Evolutionary conservation across 2,888 invertebrate species (phyloP).

Genomic region (Polyommatus icarus): DNA sequence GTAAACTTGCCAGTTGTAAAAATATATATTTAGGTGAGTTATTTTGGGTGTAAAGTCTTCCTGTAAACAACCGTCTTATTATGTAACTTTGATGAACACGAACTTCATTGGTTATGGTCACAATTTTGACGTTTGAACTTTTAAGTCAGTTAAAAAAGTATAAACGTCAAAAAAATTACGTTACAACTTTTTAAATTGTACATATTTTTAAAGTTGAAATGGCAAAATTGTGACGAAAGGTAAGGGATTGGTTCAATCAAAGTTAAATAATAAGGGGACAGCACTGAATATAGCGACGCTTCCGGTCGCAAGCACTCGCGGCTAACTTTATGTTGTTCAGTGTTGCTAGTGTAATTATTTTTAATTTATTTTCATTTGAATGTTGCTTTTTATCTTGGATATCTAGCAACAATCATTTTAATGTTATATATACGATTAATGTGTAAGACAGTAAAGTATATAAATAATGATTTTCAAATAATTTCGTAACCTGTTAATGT

Average conservation of each 20-base stretch:
- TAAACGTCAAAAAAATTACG: neutral
- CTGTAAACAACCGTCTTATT: neutral
- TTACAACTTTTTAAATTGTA: neutral
- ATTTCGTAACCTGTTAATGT: neutral
- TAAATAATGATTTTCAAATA: neutral
- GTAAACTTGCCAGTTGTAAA: slow-evolving; percentile 28
- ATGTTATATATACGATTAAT: neutral
- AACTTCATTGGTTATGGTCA: neutral
- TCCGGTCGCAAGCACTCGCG: neutral
- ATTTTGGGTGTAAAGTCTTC: slow-evolving; percentile 24
- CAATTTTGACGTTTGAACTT: neutral
- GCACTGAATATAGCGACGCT: neutral
- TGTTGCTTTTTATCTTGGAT: neutral
- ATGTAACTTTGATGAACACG: neutral
- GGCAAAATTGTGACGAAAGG: neutral
- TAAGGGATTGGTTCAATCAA: no score
- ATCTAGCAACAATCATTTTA: neutral
- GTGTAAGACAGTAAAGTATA: neutral
- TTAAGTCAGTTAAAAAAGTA: neutral
- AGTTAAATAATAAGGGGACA: neutral
- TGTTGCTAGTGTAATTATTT: neutral
- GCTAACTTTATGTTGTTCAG: neutral
- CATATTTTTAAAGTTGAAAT: neutral
- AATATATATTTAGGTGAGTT: slow-evolving; percentile 24
- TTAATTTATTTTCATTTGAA: neutral